Evolutionary conservation across 2,888 invertebrate species (phyloP), one percentile per base, ranked within the genome.

Genomic region (Melipona bicolor): DNA sequence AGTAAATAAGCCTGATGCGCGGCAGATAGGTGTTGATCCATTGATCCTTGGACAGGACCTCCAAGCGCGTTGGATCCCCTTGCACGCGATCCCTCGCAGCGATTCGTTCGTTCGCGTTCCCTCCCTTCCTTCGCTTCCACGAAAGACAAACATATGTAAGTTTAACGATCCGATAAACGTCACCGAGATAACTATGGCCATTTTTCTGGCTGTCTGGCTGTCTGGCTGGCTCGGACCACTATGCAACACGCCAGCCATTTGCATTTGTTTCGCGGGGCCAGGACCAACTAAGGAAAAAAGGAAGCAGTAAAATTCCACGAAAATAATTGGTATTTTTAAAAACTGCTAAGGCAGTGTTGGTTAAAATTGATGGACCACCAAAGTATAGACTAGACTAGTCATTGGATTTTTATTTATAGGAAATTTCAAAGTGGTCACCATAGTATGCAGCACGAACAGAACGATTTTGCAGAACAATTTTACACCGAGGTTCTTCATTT

Each of bases 41-140:
- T 67, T 72, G 86, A 85, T 85, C 83, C 89, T 83, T 65, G 83
- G 90, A 90, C 89, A 87, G 83, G 87, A 83, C 91, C 91, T 88
- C 86, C 90, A 86, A 85, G 91, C 88, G 87, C 81, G 87, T 77
- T 85, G 77, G 83, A 87, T 87, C 79, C 83, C 15, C 50, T 32
- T 79, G 87, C 88, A 88, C 87, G 88, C 89, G 87, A 89, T 88
- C 86, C 85, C 70, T 85, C 65, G 79, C 79, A 73, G 87, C 84
- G 81, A 88, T 86, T 73, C 79, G 75, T 77, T 75, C 74, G 52
- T 77, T 79, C 75, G 72, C 83, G 76, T 70, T 32, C 71, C 86
- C 80, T 65, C 81, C 76, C 82, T 77, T 72, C 77, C 78, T 83
- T 80, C 84, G 87, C 79, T 86, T 88, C 89, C 71, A 77, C 89